Percentiles rank a stretch among this genome's conserved stretches.
phyloP scores from a whole-genome alignment of 2,888 invertebrate species.

The Pemphredon lugubris region DNA sequence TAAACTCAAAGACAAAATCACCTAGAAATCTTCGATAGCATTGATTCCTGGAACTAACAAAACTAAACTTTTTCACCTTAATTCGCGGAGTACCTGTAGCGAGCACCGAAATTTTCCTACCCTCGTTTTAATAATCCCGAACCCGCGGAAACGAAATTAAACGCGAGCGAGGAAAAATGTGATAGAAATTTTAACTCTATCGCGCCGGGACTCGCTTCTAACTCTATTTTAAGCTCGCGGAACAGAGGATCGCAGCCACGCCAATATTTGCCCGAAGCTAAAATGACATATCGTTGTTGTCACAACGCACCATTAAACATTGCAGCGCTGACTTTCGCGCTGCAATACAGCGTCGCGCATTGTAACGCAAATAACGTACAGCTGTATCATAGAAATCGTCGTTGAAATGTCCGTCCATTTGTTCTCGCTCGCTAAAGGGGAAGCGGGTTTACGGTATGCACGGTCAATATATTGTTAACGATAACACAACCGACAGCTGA shows the following conservation, averaged over 20 bases:
- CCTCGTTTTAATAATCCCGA: no score
- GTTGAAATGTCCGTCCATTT: slow-evolving; percentile 22
- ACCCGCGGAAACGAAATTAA: no score
- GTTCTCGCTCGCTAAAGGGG: neutral
- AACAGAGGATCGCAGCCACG: slow-evolving; percentile 19
- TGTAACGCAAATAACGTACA: slow-evolving; percentile 39
- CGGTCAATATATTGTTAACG: slow-evolving; percentile 14
- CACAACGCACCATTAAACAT: slow-evolving; percentile 49
- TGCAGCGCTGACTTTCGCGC: slow-evolving; percentile 37
- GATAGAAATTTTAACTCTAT: slow-evolving; percentile 24
- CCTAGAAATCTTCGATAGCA: no score
- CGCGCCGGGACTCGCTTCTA: slow-evolving; percentile 17
- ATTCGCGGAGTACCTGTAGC: no score
- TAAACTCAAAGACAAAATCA: no score
- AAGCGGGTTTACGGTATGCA: neutral
- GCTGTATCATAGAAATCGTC: slow-evolving; percentile 38
- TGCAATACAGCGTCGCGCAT: slow-evolving; percentile 21
- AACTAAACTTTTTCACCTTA: no score
- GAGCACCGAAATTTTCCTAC: no score
- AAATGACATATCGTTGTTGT: slow-evolving; percentile 55
- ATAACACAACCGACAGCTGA: slow-evolving; percentile 16
- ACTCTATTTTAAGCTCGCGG: slow-evolving; percentile 38
- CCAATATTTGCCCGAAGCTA: slow-evolving; percentile 49
- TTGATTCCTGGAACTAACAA: no score
- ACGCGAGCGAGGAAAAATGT: no score